Base-by-base conservation (phyloP, 2,113 vertebrate species). In the Protobothrops mucrosquamatus region DNA sequence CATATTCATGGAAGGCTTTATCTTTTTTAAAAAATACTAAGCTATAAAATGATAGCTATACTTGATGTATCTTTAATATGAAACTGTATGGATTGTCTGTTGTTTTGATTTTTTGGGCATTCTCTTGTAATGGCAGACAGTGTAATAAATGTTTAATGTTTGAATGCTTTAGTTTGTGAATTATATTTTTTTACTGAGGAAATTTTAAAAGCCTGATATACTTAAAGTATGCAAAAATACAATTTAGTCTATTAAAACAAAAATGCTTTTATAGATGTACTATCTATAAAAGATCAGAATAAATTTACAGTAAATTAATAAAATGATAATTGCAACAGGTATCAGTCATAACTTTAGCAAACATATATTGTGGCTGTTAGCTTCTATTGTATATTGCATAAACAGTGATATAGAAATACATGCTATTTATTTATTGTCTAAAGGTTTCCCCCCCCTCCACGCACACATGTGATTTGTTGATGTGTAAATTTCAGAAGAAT, bases 271-370 rank as follows among this genome's bases (percentile, higher is more conserved):
- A 95, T 95, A 95, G 96, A 95, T 94, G 88, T 94, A 43, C 94
- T 93, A 95, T 94, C 94, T 93, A 95, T 94, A 95, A 95, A 94
- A 93, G 94, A 96, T 93, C 0, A 1, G 92, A 93, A 91, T 94
- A 96, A 95, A 96, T 93, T 93, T 94, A 69, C 14, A 18, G 34
- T 69, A 93, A 95, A 94, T 81, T 91, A 88, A 56, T 92, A 94
- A 94, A 97, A 97, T 95, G 95, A 81, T 92, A 93, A 81, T 94
- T 0, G 96, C 97, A 95, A 26, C 96, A 97, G 95, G 96, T 97
- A 96, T 95, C 94, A 97, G 97, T 98, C 97, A 98, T 97, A 97
- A 95, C 97, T 98, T 98, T 97, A 97, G 97, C 97, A 97, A 97
- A 95, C 93, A 89, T 56, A 96, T 95, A 94, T 85, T 92, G 69